Evolutionary conservation across 35 echinoderm and acorn worm genomes (phyloP).

Genomic region (Acanthaster planci): DNA sequence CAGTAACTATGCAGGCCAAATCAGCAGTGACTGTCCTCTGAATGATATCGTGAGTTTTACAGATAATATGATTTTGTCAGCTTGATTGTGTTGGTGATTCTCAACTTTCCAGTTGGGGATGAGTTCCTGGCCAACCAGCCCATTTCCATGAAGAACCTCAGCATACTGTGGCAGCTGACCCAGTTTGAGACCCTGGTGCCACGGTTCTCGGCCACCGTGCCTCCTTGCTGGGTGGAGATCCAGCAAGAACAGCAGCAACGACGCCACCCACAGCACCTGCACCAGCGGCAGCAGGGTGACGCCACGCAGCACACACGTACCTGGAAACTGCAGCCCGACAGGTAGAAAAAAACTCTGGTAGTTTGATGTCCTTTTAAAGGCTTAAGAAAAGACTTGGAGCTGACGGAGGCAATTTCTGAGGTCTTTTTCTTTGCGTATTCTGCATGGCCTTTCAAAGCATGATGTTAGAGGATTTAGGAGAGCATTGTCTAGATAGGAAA

Average conservation of each 20-base stretch:
- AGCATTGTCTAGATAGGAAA: no score
- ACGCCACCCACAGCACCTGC: constrained; percentile 94
- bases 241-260: constrained; percentile 98
- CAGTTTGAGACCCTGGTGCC: constrained; percentile 97
- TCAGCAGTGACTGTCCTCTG: no score
- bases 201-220: constrained; percentile 93
- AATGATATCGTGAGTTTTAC: no score
- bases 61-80: no score
- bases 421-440: no score
- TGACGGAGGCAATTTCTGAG: no score
- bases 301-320: constrained; percentile 95
- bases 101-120: constrained; percentile 47
- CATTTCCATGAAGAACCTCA: constrained; percentile 66
- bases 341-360: constrained; percentile 42
- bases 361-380: background rate
- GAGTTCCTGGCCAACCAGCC: constrained; percentile 68
- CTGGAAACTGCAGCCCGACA: constrained; percentile 91
- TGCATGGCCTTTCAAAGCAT: no score
- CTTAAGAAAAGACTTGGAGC: no score
- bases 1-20: no score
- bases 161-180: constrained; percentile 72
- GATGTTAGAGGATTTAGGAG: no score
- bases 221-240: constrained; percentile 92
- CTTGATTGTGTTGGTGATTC: background rate
- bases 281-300: constrained; percentile 91